Conservation (phyloP, 2,797 vertebrate species). For the Parauchenoglanis ngamensis region DNA sequence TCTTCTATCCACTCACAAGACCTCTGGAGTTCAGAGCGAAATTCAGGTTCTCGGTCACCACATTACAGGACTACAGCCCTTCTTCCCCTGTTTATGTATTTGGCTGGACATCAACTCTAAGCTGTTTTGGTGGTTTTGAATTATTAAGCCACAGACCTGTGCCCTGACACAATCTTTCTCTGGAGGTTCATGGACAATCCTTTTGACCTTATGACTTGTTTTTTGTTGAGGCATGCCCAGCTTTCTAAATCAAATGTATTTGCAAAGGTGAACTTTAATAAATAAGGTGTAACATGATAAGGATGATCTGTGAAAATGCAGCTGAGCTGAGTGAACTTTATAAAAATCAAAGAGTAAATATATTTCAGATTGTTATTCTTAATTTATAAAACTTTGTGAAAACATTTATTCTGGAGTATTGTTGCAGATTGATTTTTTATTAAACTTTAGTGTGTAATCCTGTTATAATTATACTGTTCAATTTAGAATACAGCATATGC, state of each 20-base stretch:
- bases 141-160: background rate
- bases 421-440: background rate
- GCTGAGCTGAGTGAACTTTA: background rate
- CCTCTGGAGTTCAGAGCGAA: background rate
- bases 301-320: background rate
- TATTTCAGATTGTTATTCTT: background rate
- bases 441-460: background rate
- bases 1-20: background rate
- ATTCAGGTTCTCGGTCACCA: background rate
- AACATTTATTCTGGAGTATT: background rate
- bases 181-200: background rate
- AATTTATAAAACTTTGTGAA: background rate
- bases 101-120: background rate
- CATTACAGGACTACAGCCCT: background rate
- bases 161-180: background rate
- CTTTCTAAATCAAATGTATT: background rate
- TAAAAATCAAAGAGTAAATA: background rate
- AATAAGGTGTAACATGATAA: background rate
- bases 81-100: background rate
- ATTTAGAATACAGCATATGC: conserved; percentile 88
- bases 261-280: background rate
- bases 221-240: background rate
- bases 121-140: background rate
- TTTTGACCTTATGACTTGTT: background rate
- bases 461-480: conserved; percentile 12